Evolutionary conservation across 2,888 invertebrate genomes (phyloP).

Genomic region (Euclidia mi): DNA sequence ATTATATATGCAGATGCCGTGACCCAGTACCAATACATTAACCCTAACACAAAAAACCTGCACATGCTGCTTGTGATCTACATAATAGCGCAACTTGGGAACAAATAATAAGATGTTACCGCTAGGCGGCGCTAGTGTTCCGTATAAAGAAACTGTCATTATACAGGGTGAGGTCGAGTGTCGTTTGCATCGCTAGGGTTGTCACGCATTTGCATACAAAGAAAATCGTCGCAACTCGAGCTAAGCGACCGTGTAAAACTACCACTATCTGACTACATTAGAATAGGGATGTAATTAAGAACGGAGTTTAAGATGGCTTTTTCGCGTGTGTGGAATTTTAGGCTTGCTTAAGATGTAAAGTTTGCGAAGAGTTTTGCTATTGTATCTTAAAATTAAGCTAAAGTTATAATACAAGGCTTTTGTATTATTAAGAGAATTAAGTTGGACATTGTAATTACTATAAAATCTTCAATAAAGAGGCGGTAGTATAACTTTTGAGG

Average conservation of each 20-base stretch:
- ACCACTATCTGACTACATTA: not conserved
- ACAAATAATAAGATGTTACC: conserved; percentile 23
- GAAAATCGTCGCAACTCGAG: not conserved
- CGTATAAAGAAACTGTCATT: conserved; percentile 39
- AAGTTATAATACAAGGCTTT: too few species aligned
- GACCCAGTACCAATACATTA: conserved; percentile 1
- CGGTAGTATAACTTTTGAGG: too few species aligned
- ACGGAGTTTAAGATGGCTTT: not conserved
- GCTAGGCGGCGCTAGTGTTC: conserved; percentile 13
- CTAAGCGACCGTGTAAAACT: not conserved
- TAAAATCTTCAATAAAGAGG: too few species aligned
- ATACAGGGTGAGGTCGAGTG: conserved; percentile 30
- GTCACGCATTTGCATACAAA: conserved; percentile 34
- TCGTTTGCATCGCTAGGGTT: conserved; percentile 27
- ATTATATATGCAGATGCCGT: not conserved
- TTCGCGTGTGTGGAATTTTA: too few species aligned
- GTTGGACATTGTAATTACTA: too few species aligned
- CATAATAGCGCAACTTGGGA: conserved; percentile 19
- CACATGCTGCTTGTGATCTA: conserved; percentile 13
- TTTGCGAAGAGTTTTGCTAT: too few species aligned
- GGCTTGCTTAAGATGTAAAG: too few species aligned
- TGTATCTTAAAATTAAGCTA: too few species aligned
- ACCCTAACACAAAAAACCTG: conserved; percentile 5
- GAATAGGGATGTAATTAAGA: not conserved
- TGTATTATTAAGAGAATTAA: too few species aligned